Evolutionary conservation across 2,113 vertebrate species (phyloP), one percentile per base, ranked within the genome.

Genomic region (Ceratotherium simum): DNA sequence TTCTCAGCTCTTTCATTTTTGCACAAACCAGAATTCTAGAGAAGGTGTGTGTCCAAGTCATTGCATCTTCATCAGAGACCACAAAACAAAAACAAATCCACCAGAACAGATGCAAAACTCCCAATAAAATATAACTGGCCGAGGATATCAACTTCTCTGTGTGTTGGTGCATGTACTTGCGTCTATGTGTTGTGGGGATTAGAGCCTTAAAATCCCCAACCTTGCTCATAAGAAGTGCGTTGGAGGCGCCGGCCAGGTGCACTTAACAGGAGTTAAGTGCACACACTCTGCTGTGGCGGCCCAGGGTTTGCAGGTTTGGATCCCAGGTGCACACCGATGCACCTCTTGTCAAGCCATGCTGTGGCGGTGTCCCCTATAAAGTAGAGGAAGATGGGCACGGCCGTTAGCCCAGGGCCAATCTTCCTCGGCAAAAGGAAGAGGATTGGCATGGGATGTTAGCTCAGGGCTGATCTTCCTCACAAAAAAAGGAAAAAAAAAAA

Each of bases 1-100:
- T 90, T 81, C 67, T 78, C 25, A 39, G 21, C 42, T 78, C 62
- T 78, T 83, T 65, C 39, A 88, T 69, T 98, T 94, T 33, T 87
- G 8, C 13, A 25, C 20, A 86, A 31, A 67, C 73, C 56, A 83
- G 48, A 83, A 75, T 90, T 73, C 79, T 78, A 48, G 8, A 51
- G 51, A 96, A 65, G 60, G 60, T 90, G 20, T 56, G 33, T 65
- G 58, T 25, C 33, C 36, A 36, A 88, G 54, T 3, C 56, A 85
- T 56, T 21, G 20, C 16, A 91, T 29, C 64, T 96, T 62, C 39
- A 65, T 29, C 39, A 23, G 25, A 72, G 33, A 83, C 36, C 69
- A 91, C 39, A 82, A 46, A 90, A 36, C 27, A 56, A 76, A 65
- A 91, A 91, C 58, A 72, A 82, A 25, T n/a, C 25, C 46, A 79